These are phyloP conservation scores for Pseudochirops cupreus DNA, from an alignment of 2,797 vertebrate species.

Conservation along the genomic window DNA sequence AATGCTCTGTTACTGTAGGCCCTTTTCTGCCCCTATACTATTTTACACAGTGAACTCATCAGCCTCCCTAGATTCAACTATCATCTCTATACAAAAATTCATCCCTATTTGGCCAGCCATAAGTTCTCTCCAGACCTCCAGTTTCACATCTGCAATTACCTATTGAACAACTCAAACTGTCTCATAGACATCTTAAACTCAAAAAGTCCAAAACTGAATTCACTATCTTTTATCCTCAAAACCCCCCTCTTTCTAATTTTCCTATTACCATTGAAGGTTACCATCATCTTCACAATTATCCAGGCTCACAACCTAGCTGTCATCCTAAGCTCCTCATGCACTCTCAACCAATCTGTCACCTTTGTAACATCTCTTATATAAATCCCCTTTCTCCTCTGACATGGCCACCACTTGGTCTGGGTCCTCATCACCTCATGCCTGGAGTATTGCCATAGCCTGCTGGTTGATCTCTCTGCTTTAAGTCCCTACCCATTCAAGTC, in stretches of 20 bases:
- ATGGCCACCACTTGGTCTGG: neutral
- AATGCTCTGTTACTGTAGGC: too few relatives aligned
- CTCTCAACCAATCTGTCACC: neutral
- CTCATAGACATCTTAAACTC: neutral
- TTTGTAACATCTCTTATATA: neutral
- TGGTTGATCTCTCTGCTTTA: neutral
- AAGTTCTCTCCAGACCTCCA: too few relatives aligned
- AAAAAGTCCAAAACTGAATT: neutral
- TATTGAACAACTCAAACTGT: neutral
- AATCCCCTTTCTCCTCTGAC: neutral
- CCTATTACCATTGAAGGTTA: neutral
- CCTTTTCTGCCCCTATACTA: too few relatives aligned
- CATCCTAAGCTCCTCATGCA: neutral
- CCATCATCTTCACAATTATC: neutral
- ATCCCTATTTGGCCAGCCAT: too few relatives aligned
- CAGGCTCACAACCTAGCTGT: neutral
- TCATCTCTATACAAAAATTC: too few relatives aligned
- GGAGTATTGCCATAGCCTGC: neutral
- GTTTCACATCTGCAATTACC: too few relatives aligned
- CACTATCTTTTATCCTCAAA: neutral
- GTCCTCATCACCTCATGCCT: neutral
- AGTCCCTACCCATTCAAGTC: too few relatives aligned
- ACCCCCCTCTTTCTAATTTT: neutral
- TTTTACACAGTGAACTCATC: too few relatives aligned
- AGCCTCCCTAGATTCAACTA: too few relatives aligned